Conservation (phyloP, 2,888 invertebrate species). For the Schizaphis graminum region DNA sequence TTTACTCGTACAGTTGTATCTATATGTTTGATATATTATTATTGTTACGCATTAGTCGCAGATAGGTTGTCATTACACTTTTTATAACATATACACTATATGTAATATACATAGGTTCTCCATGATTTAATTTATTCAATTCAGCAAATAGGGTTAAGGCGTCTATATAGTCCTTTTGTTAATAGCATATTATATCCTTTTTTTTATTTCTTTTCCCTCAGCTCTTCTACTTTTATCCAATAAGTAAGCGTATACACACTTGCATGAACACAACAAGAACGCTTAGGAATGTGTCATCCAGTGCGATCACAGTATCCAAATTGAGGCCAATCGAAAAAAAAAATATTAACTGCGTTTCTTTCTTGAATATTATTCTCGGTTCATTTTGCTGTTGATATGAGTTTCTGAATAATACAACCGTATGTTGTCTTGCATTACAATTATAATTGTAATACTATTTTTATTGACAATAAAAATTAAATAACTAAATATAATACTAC, state of each 20-base stretch:
- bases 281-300: conserved; percentile 62
- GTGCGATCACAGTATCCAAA: conserved; percentile 38
- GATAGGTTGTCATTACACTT: background rate
- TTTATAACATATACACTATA: background rate
- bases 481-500: background rate
- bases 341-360: conserved; percentile 50
- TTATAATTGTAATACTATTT: background rate
- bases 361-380: conserved; percentile 1
- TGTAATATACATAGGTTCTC: background rate
- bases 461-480: background rate
- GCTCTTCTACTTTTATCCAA: conserved; percentile 9
- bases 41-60: background rate
- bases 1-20: background rate
- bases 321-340: conserved; percentile 63
- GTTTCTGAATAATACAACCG: background rate
- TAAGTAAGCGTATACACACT: conserved; percentile 40
- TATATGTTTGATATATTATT: background rate
- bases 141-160: conserved; percentile 29
- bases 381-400: background rate
- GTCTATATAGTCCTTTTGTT: conserved; percentile 8
- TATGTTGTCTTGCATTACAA: background rate
- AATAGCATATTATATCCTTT: conserved; percentile 40
- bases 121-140: background rate
- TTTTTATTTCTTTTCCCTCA: conserved; percentile 49
- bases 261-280: conserved; percentile 30